Conservation (phyloP, 2,113 vertebrate genomes). For the Odocoileus hemionus region DNA sequence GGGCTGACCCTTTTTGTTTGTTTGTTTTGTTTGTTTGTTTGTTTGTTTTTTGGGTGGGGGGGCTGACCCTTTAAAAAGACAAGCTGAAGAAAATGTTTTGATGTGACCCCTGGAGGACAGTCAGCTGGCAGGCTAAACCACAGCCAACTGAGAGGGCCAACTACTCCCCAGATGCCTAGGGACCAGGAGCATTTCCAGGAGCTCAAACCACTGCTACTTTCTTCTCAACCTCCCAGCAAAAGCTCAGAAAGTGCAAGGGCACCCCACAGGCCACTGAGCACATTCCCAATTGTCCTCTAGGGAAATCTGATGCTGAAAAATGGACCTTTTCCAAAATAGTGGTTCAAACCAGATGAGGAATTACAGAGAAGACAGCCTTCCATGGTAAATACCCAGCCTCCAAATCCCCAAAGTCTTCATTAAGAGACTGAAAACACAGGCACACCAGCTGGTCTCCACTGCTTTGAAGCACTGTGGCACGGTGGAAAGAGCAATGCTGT, state of each 20-base stretch:
- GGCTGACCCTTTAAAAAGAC: constrained; percentile 5
- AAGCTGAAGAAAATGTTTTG: not conserved
- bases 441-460: constrained; percentile 61
- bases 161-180: not conserved
- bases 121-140: not conserved
- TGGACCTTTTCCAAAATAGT: constrained; percentile 60
- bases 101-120: constrained; percentile 19
- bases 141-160: not conserved
- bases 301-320: constrained; percentile 54
- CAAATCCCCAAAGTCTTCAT: constrained; percentile 67
- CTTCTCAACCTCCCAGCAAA: constrained; percentile 35
- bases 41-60: not conserved
- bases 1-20: not conserved
- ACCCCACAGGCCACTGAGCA: constrained; percentile 36
- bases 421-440: constrained; percentile 42
- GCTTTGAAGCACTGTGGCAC: not conserved
- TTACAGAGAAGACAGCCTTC: constrained; percentile 59
- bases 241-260: constrained; percentile 50
- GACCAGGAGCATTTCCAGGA: constrained; percentile 26
- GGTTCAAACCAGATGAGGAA: constrained; percentile 53
- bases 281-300: constrained; percentile 37
- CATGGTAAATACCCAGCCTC: constrained; percentile 60
- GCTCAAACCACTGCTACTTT: constrained; percentile 14
- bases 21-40: too few relatives aligned
- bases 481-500: not conserved